Percentiles rank a stretch among this genome's conserved stretches.
phyloP scores from a whole-genome alignment of 2,113 vertebrate genomes.

The Myocastor coypus region DNA sequence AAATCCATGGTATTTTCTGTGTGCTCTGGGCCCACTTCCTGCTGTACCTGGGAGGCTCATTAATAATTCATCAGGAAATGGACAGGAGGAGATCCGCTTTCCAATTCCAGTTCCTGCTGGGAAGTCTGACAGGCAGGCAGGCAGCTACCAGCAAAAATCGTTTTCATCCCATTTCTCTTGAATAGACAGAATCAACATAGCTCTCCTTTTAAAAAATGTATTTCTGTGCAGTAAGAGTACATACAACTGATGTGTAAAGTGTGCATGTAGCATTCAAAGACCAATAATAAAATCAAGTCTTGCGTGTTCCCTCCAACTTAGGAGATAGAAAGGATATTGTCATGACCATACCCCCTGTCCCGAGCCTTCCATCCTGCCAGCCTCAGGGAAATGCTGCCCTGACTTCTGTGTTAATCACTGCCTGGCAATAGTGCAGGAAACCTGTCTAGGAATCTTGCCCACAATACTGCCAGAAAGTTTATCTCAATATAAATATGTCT shows the following conservation, averaged over 20 bases:
- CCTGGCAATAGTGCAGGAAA: background rate
- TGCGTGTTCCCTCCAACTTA: background rate
- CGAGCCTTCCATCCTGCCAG: background rate
- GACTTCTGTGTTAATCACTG: background rate
- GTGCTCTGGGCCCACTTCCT: background rate
- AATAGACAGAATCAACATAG: constrained; percentile 11
- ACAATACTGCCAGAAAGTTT: background rate
- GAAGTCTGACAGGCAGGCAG: constrained; percentile 1
- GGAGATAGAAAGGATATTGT: background rate
- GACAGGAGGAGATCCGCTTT: constrained; percentile 18
- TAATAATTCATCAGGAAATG: constrained; percentile 51
- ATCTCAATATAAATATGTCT: background rate
- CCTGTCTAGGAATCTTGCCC: too few species aligned
- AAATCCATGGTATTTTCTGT: background rate
- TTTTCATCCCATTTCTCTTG: constrained; percentile 35
- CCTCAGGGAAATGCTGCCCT: background rate
- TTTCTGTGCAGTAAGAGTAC: constrained; percentile 36
- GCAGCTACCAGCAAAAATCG: constrained; percentile 11
- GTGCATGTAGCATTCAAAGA: constrained; percentile 40
- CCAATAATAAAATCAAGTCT: constrained; percentile 21
- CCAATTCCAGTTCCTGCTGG: constrained; percentile 2
- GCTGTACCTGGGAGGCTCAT: constrained; percentile 15
- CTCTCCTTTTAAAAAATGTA: constrained; percentile 1
- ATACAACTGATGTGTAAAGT: constrained; percentile 42
- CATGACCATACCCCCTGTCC: background rate